phyloP scores from a whole-genome alignment of 2,888 invertebrate genomes.

The Apamea crenata region DNA sequence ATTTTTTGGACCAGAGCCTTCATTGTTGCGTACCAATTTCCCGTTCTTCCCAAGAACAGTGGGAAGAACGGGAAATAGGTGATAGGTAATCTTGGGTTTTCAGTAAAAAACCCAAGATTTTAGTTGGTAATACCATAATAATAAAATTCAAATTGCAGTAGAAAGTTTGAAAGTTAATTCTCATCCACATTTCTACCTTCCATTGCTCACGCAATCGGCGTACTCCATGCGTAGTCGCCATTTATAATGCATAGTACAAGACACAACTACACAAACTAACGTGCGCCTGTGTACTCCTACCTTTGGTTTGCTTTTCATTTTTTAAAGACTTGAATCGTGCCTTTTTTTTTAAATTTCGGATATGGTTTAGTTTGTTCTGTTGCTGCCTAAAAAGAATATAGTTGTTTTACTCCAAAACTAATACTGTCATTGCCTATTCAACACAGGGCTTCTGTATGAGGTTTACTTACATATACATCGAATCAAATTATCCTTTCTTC shows the following conservation, averaged over 20 bases:
- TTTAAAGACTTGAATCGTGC: conserved; percentile 45
- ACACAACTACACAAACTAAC: conserved; percentile 73
- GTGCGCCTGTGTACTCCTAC: conserved; percentile 67
- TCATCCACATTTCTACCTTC: conserved; percentile 64
- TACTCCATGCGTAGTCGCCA: conserved; percentile 71
- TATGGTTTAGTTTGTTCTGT: background rate
- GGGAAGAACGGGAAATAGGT: too few relatives aligned
- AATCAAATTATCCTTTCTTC: background rate
- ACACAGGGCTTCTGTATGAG: background rate
- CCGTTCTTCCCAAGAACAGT: background rate
- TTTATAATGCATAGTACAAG: conserved; percentile 78
- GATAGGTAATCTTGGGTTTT: too few relatives aligned
- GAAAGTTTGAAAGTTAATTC: conserved; percentile 11
- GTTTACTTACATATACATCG: background rate
- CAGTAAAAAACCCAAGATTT: background rate
- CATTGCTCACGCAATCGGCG: conserved; percentile 78
- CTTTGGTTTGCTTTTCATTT: conserved; percentile 71
- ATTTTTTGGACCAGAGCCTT: background rate
- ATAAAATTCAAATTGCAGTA: background rate
- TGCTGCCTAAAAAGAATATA: background rate
- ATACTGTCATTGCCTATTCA: too few relatives aligned
- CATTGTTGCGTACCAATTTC: background rate
- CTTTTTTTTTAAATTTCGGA: conserved; percentile 32
- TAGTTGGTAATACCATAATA: background rate
- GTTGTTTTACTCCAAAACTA: background rate